These are phyloP conservation scores for Tanytarsus gracilentus DNA, from an alignment of 2,888 invertebrate genomes.

Conservation along the genomic window DNA sequence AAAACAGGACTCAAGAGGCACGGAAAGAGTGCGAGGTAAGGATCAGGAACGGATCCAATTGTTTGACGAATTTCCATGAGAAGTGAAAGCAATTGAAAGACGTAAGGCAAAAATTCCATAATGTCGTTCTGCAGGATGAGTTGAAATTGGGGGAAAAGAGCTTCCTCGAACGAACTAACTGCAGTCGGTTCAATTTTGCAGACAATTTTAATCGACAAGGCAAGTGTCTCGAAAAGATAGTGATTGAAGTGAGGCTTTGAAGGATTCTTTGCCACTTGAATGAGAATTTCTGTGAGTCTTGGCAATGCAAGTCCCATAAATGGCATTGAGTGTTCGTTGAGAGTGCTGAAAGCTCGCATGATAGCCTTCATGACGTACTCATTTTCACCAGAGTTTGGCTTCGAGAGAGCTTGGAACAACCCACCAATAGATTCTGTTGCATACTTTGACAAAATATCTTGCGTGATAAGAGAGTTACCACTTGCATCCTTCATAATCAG, in stretches of 20 bases:
- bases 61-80: slow-evolving; percentile 66
- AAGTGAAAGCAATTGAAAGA: slow-evolving; percentile 92
- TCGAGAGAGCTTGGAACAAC: slow-evolving; percentile 65
- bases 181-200: slow-evolving; percentile 72
- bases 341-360: slow-evolving; percentile 75
- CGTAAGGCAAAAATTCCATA: slow-evolving; percentile 91
- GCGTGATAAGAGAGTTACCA: slow-evolving; percentile 42
- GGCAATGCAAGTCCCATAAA: slow-evolving; percentile 72
- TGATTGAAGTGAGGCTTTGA: slow-evolving; percentile 98
- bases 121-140: slow-evolving; percentile 85
- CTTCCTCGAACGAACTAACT: slow-evolving; percentile 80
- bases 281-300: slow-evolving; percentile 73
- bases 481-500: slow-evolving; percentile 60
- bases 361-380: slow-evolving; percentile 98
- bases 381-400: slow-evolving; percentile 76
- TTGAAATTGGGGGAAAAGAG: slow-evolving; percentile 91
- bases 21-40: slow-evolving; percentile 83
- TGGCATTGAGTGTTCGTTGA: slow-evolving; percentile 73
- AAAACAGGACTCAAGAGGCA: slow-evolving; percentile 80
- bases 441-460: slow-evolving; percentile 50
- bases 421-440: slow-evolving; percentile 61
- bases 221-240: slow-evolving; percentile 91
- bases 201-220: slow-evolving; percentile 81
- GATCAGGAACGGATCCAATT: slow-evolving; percentile 57
- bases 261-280: slow-evolving; percentile 82